Evolutionary conservation across 1,140 invertebrate species (phyloP), one percentile per base, ranked within the genome.

Genomic region (Parasteatoda tepidariorum): DNA sequence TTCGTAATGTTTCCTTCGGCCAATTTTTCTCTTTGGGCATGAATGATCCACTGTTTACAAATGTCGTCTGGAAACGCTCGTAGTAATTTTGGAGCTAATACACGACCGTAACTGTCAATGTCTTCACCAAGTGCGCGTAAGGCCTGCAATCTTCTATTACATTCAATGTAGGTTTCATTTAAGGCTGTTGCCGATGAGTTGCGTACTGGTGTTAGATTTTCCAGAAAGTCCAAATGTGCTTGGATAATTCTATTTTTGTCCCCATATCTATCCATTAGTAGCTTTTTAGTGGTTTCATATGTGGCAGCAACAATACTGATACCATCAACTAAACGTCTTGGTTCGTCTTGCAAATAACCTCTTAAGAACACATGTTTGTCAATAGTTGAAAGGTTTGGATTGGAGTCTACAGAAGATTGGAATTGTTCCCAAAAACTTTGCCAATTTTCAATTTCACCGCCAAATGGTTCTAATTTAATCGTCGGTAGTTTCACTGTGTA

Each of bases 401-500:
- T 74, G n/a, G 13, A 11, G 9, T 74, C 71, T 59, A 74, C 24
- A 74, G 41, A 74, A 28, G 41, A 22, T 34, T 74, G 3, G 24
- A 59, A 74, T 26, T 33, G 48, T 54, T 74, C 54, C 71, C 54
- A 59, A 34, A 74, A 74, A 74, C 54, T 31, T 6, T 74, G 54
- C 41, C 41, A 74, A 7, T 59, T 4, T 74, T 74, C 71, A 33
- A 59, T 61, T 33, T 74, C 71, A 18, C 54, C 28, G 3, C n/a
- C 6, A 61, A 74, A 74, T 33, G 71, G 9, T 31, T 74, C 24
- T 59, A 74, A 18, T 34, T 61, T 74, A 30, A 74, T 54, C 34
- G 55, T 61, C 15, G 71, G 54, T 59, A 74, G 24, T 30, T 59
- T 74, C 15, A 59, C 7, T 59, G 54, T 59, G 13, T 41, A 13